Percentiles rank a stretch among this genome's conserved stretches.
Conservation (phyloP, 2,888 invertebrate genomes). For the Liodrosophila aerea region DNA sequence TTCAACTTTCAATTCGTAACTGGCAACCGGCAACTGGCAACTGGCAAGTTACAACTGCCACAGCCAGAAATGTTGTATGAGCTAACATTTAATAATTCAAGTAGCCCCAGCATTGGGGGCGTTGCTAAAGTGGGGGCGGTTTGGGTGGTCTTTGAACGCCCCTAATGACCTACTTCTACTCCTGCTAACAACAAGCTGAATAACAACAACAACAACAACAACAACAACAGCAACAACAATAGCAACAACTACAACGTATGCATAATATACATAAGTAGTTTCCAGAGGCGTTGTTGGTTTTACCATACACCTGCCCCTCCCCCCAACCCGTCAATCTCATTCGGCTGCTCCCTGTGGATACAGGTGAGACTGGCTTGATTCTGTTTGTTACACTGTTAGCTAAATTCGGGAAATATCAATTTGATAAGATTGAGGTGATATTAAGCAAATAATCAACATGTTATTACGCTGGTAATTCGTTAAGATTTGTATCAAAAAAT, state of each 20-base stretch:
- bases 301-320: no score
- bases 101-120: constrained; percentile 46
- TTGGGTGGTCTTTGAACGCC: constrained; percentile 45
- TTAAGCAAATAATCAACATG: no score
- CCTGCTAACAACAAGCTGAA: neutral
- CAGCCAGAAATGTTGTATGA: constrained; percentile 38
- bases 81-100: constrained; percentile 74
- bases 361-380: no score
- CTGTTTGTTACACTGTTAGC: neutral
- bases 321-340: no score
- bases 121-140: constrained; percentile 5
- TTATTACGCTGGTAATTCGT: no score
- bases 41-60: constrained; percentile 46
- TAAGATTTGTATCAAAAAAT: no score
- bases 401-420: no score
- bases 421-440: no score
- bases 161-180: constrained; percentile 73
- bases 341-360: no score
- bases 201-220: constrained; percentile 34
- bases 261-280: constrained; percentile 29
- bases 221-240: constrained; percentile 33
- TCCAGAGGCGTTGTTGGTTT: constrained; percentile 2
- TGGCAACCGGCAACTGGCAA: constrained; percentile 12
- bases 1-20: constrained; percentile 20
- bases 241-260: constrained; percentile 14